phyloP scores from a whole-genome alignment of 2,113 vertebrate species.

The Rhabdornis inornatus region DNA sequence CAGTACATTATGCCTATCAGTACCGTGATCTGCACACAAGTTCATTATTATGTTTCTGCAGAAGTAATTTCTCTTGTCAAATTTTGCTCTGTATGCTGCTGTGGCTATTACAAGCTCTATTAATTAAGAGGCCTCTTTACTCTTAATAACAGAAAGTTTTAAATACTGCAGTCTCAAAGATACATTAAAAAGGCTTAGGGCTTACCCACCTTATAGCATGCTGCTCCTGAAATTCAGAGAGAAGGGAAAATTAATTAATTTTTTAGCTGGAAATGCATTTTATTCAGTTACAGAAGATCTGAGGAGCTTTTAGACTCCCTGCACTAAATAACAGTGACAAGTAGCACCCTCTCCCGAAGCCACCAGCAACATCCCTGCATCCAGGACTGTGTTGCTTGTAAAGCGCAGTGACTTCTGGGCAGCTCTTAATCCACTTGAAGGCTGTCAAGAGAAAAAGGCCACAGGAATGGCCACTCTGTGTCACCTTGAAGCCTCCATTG shows the following conservation, averaged over 20 bases:
- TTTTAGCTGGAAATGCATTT: background rate
- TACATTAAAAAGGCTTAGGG: rapidly evolving
- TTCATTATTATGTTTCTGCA: conserved; percentile 36
- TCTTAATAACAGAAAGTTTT: conserved; percentile 10
- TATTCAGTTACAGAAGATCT: background rate
- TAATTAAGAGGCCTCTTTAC: conserved; percentile 19
- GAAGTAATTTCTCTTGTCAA: conserved; percentile 9
- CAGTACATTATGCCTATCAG: conserved; percentile 32
- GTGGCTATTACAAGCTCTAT: background rate
- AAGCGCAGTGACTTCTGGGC: background rate
- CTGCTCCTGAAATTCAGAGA: background rate
- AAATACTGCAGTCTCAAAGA: background rate
- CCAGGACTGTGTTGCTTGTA: background rate
- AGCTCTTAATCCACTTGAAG: background rate
- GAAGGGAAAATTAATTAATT: background rate
- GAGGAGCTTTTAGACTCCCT: background rate
- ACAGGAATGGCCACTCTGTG: background rate
- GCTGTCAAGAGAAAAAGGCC: background rate
- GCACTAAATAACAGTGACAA: background rate
- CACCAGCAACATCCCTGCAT: background rate
- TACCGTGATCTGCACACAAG: conserved; percentile 19
- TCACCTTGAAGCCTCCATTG: background rate
- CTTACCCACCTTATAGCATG: background rate
- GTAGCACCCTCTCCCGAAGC: background rate
- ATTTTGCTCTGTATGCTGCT: background rate